These are phyloP conservation scores for Oxyteleia sp. DNA, from an alignment of 2,888 invertebrate genomes.

Conservation along the genomic window DNA sequence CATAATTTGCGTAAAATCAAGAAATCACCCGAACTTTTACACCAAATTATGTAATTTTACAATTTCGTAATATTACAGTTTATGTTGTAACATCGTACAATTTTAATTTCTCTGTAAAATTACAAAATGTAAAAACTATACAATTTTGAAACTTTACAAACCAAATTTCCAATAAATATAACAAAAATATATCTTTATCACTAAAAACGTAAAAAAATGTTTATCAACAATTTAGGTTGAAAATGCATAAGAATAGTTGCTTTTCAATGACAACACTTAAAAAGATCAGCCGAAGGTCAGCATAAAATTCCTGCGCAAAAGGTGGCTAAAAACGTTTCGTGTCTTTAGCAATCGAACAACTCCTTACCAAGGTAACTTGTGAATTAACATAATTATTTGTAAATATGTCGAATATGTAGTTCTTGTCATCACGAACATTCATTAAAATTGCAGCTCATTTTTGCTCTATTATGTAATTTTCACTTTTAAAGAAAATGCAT, in stretches of 20 bases:
- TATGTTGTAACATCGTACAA: no score
- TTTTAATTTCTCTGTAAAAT: no score
- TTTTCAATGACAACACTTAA: conserved; percentile 23
- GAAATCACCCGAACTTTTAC: no score
- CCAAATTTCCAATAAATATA: no score
- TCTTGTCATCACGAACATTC: conserved; percentile 16
- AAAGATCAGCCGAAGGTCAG: conserved; percentile 24
- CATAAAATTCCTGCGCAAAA: conserved; percentile 30
- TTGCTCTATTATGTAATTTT: not conserved
- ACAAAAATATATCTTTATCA: no score
- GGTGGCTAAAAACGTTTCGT: conserved; percentile 29
- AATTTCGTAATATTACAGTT: no score
- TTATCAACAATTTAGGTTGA: conserved; percentile 13
- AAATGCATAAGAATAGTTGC: conserved; percentile 9
- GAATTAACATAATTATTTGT: conserved; percentile 39
- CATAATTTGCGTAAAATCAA: no score
- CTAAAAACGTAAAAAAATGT: no score
- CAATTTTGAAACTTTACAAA: no score
- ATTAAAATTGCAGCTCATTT: conserved; percentile 18
- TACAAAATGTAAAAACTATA: no score
- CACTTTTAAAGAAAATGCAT: not conserved
- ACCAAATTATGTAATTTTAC: no score
- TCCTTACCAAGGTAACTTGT: conserved; percentile 26
- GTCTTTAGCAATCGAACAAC: conserved; percentile 39
- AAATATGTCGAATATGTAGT: conserved; percentile 24